These are phyloP conservation scores for Mechanitis mazaeus DNA, from an alignment of 2,888 invertebrate genomes.

Conservation along the genomic window DNA sequence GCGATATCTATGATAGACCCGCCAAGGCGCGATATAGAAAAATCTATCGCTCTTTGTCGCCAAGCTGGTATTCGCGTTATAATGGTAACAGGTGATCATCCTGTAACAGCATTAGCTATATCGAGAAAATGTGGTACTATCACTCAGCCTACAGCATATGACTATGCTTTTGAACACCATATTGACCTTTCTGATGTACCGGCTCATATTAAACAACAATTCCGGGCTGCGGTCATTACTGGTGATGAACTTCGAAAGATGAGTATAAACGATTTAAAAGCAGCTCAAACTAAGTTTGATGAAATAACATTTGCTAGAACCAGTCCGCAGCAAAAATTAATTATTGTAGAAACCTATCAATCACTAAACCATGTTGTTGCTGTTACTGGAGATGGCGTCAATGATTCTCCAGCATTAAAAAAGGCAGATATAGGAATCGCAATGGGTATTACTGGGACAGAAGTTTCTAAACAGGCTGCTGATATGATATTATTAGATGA, in stretches of 20 bases:
- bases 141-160: conserved; percentile 80
- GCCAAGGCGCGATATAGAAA: conserved; percentile 79
- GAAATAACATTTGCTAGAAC: conserved; percentile 87
- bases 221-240: conserved; percentile 60
- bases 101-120: conserved; percentile 84
- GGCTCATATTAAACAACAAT: conserved; percentile 58
- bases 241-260: conserved; percentile 77
- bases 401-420: conserved; percentile 91
- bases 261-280: conserved; percentile 73
- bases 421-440: conserved; percentile 90
- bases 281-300: conserved; percentile 74
- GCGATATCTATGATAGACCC: conserved; percentile 85
- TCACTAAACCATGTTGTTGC: conserved; percentile 87
- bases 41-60: conserved; percentile 80
- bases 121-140: conserved; percentile 81
- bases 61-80: conserved; percentile 83
- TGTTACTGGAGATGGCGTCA: conserved; percentile 93
- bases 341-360: conserved; percentile 88
- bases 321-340: conserved; percentile 81
- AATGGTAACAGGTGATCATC: conserved; percentile 86
- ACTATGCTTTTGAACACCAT: conserved; percentile 80
- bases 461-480: conserved; percentile 91
- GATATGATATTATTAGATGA: conserved; percentile 94
- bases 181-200: conserved; percentile 74
- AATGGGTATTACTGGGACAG: conserved; percentile 87